Percentiles rank a stretch among this genome's conserved stretches.
phyloP scores from a whole-genome alignment of 2,113 vertebrate species.

The Oxyruncus cristatus region DNA sequence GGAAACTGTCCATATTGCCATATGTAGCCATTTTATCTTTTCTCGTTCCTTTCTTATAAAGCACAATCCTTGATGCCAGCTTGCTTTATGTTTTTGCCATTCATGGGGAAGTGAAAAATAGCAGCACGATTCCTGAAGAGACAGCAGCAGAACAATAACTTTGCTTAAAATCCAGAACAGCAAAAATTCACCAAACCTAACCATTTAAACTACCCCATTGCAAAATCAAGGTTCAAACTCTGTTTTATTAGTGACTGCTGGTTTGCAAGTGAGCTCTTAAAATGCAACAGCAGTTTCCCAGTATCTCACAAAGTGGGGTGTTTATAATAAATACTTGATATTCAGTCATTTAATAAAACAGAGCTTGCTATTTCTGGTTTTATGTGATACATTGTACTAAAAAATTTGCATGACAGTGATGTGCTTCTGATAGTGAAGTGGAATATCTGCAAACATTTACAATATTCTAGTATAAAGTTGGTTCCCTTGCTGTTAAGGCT shows the following conservation, averaged over 20 bases:
- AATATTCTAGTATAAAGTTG: neutral
- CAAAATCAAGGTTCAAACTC: neutral
- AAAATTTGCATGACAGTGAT: neutral
- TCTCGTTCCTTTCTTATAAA: constrained; percentile 6
- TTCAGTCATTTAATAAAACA: neutral
- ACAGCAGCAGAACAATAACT: constrained; percentile 6
- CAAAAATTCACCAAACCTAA: neutral
- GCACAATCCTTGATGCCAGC: constrained; percentile 10
- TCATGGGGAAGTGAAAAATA: constrained; percentile 28
- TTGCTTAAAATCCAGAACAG: neutral
- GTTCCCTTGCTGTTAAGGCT: neutral
- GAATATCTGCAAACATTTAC: neutral
- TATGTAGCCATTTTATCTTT: constrained; percentile 48
- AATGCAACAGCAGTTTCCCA: neutral
- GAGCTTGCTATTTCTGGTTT: neutral
- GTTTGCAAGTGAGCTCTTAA: neutral
- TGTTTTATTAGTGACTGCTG: neutral
- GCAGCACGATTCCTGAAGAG: neutral
- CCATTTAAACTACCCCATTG: neutral
- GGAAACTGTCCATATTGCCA: constrained; percentile 60
- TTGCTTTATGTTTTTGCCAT: constrained; percentile 46
- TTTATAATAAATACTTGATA: neutral
- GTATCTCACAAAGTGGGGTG: neutral
- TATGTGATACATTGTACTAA: neutral
- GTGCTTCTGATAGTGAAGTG: neutral